Evolutionary conservation across 2,888 invertebrate genomes (phyloP), one percentile per base, ranked within the genome.

Genomic region (Ferdinandea cuprea): DNA sequence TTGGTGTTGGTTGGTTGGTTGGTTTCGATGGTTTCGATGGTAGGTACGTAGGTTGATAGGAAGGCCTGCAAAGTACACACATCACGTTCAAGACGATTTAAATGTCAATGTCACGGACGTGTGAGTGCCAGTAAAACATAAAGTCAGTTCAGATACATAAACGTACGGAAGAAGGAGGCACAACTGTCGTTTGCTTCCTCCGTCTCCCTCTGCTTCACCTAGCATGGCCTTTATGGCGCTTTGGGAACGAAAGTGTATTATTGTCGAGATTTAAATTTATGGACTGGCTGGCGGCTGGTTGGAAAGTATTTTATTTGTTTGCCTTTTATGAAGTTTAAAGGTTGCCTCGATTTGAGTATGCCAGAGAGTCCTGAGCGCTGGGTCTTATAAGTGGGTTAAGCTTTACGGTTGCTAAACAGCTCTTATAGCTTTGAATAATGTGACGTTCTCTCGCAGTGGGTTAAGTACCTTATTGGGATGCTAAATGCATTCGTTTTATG

Each of bases 101-200:
- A 81, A 81, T 81, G 81, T 81, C 81, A 81, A 81, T 81, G 81
- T 77, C 81, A 81, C 54, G 76, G 71, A 77, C 76, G 81, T 77
- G 65, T 54, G 76, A 46, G 59, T 71, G 28, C 32, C 54, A 54
- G 50, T 48, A 19, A 30, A 56, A 61, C 19, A n/a, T 46, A 56
- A 17, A 73, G 21, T 44, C 61, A 48, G 13, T 54, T 37, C n/a
- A n/a, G n/a, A 9, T 15, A n/a, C 11, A 46, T 21, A 46, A n/a
- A n/a, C n/a, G n/a, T n/a, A n/a, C n/a, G n/a, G 8, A 25, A 15
- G 46, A 15, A 37, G 32, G 37, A 11, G 42, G 58, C 21, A 6
- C 8, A 25, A 28, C 2, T 32, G 35, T 30, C 15, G 28, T 52
- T 61, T 80, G 40, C 8, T 61, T 61, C 58, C 17, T 48, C 1